Percentiles rank a stretch among this genome's conserved stretches.
These are phyloP conservation scores for Echinops telfairi DNA, from an alignment of 2,113 vertebrate genomes.

Conservation along the genomic window DNA sequence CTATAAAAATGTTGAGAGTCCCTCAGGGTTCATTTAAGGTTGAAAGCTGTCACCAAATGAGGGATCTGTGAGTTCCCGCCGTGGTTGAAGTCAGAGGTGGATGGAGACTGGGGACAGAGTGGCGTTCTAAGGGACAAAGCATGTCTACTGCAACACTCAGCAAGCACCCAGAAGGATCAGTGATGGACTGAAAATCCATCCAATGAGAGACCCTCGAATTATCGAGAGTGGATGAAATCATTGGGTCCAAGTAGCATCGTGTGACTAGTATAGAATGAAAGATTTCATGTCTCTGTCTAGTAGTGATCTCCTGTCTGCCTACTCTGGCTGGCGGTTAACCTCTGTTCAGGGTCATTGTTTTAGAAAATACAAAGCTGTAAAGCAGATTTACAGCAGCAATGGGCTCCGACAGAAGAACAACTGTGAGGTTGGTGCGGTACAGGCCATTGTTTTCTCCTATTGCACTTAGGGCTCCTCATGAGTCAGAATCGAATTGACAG, in stretches of 20 bases:
- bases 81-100: not conserved
- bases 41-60: not conserved
- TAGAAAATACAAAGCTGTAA: not conserved
- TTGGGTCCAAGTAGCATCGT: too few species aligned
- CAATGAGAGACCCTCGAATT: not conserved
- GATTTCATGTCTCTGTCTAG: not conserved
- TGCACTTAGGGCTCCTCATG: too few species aligned
- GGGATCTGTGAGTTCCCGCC: not conserved
- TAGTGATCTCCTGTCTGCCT: not conserved
- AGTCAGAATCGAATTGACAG: too few species aligned
- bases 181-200: not conserved
- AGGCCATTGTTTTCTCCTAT: too few species aligned
- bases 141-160: not conserved
- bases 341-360: not conserved
- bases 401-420: too few species aligned
- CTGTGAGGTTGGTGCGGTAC: too few species aligned
- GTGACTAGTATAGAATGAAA: not conserved
- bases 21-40: rapidly evolving
- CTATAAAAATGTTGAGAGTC: not conserved
- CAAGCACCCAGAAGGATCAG: not conserved
- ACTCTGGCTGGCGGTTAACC: not conserved
- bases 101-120: too few species aligned
- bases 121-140: not conserved
- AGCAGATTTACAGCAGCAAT: too few species aligned
- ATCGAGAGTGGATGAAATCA: rapidly evolving